These are phyloP conservation scores for Liodrosophila aerea DNA, from an alignment of 2,888 invertebrate species.

Conservation along the genomic window DNA sequence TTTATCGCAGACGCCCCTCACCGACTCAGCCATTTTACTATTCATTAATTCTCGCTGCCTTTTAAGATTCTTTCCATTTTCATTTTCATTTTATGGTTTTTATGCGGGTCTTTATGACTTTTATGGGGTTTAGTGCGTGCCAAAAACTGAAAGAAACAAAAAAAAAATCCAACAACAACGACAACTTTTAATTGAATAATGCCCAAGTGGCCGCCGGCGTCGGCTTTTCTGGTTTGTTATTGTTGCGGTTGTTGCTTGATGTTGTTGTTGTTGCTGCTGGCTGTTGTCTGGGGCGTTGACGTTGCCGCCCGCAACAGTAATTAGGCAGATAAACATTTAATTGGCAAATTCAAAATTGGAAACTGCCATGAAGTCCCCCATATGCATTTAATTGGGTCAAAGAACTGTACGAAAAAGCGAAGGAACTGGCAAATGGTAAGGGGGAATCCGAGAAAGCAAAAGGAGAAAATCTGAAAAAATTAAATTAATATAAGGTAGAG, in stretches of 20 bases:
- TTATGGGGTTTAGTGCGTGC: constrained; percentile 82
- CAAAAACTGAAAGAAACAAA: constrained; percentile 70
- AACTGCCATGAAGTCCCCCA: constrained; percentile 60
- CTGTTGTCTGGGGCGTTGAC: constrained; percentile 61
- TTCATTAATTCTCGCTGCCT: constrained; percentile 58
- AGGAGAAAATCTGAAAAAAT: too few species aligned
- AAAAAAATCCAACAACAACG: constrained; percentile 16
- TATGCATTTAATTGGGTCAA: constrained; percentile 66
- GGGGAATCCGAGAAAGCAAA: background rate
- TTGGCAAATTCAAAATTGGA: constrained; percentile 71
- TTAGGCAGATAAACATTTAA: constrained; percentile 75
- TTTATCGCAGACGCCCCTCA: background rate
- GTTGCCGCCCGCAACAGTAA: constrained; percentile 57
- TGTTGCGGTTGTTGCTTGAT: constrained; percentile 21
- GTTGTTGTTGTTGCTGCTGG: constrained; percentile 20
- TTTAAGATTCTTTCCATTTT: constrained; percentile 79
- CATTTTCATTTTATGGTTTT: constrained; percentile 81
- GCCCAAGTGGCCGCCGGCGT: constrained; percentile 53
- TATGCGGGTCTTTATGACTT: constrained; percentile 82
- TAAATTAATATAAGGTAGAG: too few species aligned
- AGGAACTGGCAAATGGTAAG: background rate
- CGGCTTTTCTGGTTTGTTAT: constrained; percentile 44
- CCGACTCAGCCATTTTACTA: constrained; percentile 29
- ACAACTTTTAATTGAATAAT: constrained; percentile 81
- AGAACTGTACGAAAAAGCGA: constrained; percentile 2